Percentiles rank a stretch among this genome's conserved stretches.
Conservation (phyloP, 2,888 invertebrate species). For the Scaptomyza reducta region DNA sequence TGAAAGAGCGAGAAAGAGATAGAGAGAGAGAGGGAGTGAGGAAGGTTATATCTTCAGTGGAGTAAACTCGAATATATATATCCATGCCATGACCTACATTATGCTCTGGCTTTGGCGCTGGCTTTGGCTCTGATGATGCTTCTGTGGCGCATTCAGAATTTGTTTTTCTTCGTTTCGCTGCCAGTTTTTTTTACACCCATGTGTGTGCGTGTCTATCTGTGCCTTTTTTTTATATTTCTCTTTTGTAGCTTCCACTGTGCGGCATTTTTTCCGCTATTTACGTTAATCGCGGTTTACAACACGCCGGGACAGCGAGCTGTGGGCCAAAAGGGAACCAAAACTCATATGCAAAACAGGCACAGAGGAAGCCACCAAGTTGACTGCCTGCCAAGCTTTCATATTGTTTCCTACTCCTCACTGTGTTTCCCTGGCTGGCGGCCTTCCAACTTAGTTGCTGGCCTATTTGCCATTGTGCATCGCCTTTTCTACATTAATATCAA, state of each 20-base stretch:
- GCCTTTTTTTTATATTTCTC: constrained; percentile 35
- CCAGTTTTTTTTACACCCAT: constrained; percentile 19
- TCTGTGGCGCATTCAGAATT: constrained; percentile 17
- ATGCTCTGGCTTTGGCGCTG: constrained; percentile 27
- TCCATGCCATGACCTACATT: constrained; percentile 75
- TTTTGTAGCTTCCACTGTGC: constrained; percentile 33
- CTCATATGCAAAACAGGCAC: constrained; percentile 60
- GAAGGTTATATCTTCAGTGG: constrained; percentile 23
- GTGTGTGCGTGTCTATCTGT: constrained; percentile 35
- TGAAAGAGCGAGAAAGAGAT: neutral
- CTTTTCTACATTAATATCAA: constrained; percentile 80
- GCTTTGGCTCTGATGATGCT: constrained; percentile 14
- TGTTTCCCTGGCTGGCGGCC: neutral
- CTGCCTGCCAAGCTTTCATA: constrained; percentile 36
- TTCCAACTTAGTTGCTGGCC: constrained; percentile 26
- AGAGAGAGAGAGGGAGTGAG: neutral
- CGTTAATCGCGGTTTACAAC: constrained; percentile 77
- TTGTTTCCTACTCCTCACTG: neutral
- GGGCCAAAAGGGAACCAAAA: constrained; percentile 25
- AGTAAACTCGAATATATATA: constrained; percentile 42
- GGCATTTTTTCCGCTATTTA: constrained; percentile 68
- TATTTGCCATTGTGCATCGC: constrained; percentile 45
- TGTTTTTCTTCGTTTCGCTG: constrained; percentile 18
- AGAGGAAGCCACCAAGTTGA: constrained; percentile 32
- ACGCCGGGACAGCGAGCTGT: constrained; percentile 50